phyloP scores from a whole-genome alignment of 2,113 vertebrate genomes.

The Gila orcuttii region DNA sequence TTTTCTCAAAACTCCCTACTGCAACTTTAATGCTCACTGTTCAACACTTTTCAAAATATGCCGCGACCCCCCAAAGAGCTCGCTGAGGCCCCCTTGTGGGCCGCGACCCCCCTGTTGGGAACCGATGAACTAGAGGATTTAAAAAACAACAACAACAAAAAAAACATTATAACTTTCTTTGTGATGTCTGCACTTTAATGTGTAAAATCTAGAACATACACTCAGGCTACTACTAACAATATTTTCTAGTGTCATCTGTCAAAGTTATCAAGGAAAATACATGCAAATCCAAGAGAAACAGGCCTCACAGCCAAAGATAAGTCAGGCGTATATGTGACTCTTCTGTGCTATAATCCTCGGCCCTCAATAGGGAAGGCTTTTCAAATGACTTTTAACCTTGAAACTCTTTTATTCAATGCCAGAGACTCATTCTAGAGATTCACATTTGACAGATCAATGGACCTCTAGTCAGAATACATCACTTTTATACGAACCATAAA shows the following conservation, averaged over 20 bases:
- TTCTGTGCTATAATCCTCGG: constrained; percentile 36
- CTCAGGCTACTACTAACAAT: constrained; percentile 41
- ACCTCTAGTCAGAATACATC: constrained; percentile 7
- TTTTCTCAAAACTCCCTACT: too few species aligned
- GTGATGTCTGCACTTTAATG: neutral
- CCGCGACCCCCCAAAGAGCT: too few species aligned
- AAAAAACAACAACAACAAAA: too few species aligned
- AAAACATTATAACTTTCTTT: constrained; percentile 20
- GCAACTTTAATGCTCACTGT: too few species aligned
- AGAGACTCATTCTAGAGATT: constrained; percentile 40
- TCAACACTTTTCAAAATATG: too few species aligned
- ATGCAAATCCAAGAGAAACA: constrained; percentile 55
- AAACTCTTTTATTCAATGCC: constrained; percentile 40
- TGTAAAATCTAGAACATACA: constrained; percentile 1
- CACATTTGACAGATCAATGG: constrained; percentile 41
- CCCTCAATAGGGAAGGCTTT: constrained; percentile 19
- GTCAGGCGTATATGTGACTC: constrained; percentile 34
- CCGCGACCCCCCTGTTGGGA: too few species aligned
- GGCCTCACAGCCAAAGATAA: constrained; percentile 51
- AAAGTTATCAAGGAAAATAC: constrained; percentile 49
- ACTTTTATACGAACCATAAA: constrained; percentile 19
- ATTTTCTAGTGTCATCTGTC: constrained; percentile 53
- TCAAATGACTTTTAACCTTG: constrained; percentile 28
- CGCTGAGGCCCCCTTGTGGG: too few species aligned
- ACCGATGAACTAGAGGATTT: neutral